A percentile compares a stretch with the other conserved stretches of the same genome.
phyloP scores from a whole-genome alignment of 1,140 invertebrate genomes.

The Metaphire vulgaris region DNA sequence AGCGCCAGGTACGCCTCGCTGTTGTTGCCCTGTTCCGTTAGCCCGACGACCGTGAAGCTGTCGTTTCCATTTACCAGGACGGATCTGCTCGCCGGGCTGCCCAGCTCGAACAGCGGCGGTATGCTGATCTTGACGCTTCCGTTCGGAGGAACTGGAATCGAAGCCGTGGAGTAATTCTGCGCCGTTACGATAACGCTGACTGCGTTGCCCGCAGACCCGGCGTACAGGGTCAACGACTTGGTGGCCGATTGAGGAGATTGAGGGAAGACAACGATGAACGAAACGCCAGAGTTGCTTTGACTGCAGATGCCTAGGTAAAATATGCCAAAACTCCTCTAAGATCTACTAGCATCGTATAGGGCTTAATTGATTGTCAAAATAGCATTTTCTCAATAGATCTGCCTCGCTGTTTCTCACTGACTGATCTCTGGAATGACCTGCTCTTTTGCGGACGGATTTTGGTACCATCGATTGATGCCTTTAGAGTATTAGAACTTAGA shows the following conservation, averaged over 20 bases:
- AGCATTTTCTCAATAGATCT: too few relatives aligned
- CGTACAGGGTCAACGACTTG: neutral
- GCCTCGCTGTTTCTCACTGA: too few relatives aligned
- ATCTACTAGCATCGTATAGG: too few relatives aligned
- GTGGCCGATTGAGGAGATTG: neutral
- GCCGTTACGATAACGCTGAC: neutral
- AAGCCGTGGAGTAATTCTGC: neutral
- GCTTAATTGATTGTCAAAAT: too few relatives aligned
- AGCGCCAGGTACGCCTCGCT: neutral
- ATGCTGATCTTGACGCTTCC: neutral
- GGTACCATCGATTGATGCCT: too few relatives aligned
- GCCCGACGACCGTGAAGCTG: neutral
- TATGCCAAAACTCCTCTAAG: too few relatives aligned
- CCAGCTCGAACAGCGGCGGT: neutral
- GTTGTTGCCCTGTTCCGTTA: neutral
- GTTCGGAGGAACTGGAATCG: neutral
- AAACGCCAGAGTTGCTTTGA: neutral
- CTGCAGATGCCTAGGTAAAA: neutral
- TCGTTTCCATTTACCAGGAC: neutral
- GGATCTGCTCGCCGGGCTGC: neutral
- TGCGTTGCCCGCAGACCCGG: neutral
- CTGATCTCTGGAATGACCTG: too few relatives aligned
- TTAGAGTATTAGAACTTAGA: too few relatives aligned
- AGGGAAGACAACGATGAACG: neutral
- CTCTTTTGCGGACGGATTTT: too few relatives aligned